Conservation (phyloP, 2,888 invertebrate species). For the Meiosimyza decipiens region DNA sequence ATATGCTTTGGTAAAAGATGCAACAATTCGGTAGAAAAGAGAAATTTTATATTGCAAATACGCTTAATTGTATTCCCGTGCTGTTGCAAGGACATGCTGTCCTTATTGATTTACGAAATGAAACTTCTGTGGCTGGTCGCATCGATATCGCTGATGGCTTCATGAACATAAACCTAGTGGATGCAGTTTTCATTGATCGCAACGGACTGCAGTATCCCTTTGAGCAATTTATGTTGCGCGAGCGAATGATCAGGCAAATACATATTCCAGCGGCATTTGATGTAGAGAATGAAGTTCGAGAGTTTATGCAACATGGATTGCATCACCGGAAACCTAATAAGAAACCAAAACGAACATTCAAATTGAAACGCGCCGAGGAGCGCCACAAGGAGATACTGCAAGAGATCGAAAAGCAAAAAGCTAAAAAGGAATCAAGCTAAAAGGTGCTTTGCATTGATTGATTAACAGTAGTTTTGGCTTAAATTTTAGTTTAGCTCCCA, state of each 20-base stretch:
- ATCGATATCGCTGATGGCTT: conserved; percentile 60
- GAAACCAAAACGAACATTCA: conserved; percentile 53
- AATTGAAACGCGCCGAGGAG: conserved; percentile 54
- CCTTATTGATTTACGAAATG: conserved; percentile 63
- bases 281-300: conserved; percentile 48
- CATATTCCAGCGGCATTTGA: conserved; percentile 58
- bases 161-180: conserved; percentile 61
- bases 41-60: conserved; percentile 60
- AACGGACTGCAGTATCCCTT: conserved; percentile 59
- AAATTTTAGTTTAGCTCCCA: too few species aligned
- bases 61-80: conserved; percentile 57
- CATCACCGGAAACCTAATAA: conserved; percentile 36
- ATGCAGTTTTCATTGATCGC: conserved; percentile 63
- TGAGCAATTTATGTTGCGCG: conserved; percentile 61
- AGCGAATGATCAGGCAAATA: conserved; percentile 61
- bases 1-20: too few species aligned
- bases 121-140: conserved; percentile 63
- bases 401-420: conserved; percentile 49
- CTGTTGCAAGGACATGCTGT: conserved; percentile 58
- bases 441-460: conserved; percentile 14
- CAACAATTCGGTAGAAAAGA: conserved; percentile 56
- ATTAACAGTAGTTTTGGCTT: background rate
- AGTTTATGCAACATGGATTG: conserved; percentile 50
- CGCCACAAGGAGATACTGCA: conserved; percentile 58
- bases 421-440: conserved; percentile 14